A percentile compares a stretch with the other conserved stretches of the same genome.
Evolutionary conservation across 2,797 vertebrate species (phyloP).

Genomic region (Halcyon leucocephala): DNA sequence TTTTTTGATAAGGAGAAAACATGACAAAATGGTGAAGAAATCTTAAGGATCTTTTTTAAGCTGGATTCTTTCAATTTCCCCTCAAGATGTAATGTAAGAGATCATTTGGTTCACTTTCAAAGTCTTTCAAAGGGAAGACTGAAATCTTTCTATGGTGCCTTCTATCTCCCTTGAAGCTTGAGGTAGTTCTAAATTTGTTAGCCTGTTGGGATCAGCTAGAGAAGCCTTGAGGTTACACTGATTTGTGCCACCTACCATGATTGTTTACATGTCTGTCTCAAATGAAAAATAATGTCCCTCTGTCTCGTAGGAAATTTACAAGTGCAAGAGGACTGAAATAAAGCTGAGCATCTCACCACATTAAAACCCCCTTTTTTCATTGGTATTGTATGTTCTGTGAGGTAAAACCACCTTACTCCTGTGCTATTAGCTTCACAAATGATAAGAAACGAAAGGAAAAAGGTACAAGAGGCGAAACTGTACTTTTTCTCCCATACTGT

Average conservation of each 20-base stretch:
- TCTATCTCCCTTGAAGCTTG: not conserved
- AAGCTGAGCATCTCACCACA: not conserved
- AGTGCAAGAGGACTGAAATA: not conserved
- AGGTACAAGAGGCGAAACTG: not conserved
- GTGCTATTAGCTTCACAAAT: not conserved
- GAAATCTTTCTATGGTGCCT: not conserved
- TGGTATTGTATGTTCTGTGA: not conserved
- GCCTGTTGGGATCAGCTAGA: not conserved
- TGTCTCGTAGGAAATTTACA: not conserved
- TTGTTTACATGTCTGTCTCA: accelerated
- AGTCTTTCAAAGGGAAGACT: not conserved
- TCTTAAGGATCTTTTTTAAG: not conserved
- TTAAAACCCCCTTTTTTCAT: not conserved
- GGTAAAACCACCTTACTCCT: not conserved
- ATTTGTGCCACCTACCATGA: not conserved
- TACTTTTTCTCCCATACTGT: not conserved
- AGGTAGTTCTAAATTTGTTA: not conserved
- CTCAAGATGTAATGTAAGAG: not conserved
- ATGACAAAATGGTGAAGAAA: not conserved
- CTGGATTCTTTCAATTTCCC: not conserved
- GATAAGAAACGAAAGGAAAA: not conserved
- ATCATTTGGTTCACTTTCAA: not conserved
- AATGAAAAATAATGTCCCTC: not conserved
- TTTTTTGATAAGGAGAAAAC: not conserved
- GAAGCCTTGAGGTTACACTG: not conserved